Base-by-base conservation (phyloP, 2,113 vertebrate genomes). In the Alexandromys fortis region DNA sequence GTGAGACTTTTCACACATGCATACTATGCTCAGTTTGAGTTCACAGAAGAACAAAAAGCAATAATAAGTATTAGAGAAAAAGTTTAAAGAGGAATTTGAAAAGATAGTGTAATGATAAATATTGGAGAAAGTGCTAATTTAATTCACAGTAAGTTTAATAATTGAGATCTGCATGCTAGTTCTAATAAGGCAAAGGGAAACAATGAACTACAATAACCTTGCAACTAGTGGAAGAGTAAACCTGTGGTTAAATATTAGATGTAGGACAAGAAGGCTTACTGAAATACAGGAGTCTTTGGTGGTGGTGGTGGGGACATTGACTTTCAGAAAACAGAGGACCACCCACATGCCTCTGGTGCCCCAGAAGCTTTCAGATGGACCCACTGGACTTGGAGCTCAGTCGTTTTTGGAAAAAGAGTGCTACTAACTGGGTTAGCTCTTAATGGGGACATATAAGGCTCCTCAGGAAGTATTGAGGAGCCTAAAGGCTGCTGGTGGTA, bases 391-490 rank as follows among this genome's bases (percentile, higher is more conserved):
- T 49, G 12, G 9, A 55, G 3, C 10, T 91, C 30, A 63, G 49
- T 35, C 3, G 21, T 67, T 30, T 67, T 33, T 14, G 58, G 55
- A 16, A 55, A n/a, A 33, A 72, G 52, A 83, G 5, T 5, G 49
- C 8, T 61, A 12, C 3, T 10, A 8, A 8, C 17, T 83, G 0
- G 28, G 12, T 22, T 47, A 26, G 8, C 52, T 93, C 6, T 82
- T 30, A 68, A 19, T 4, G 9, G 3, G 12, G 5, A 0, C 17
- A 10, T 17, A 10, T 1, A 9, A 45, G 21, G 5, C 10, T 12
- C 10, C 30, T 78, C 19, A 24, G 38, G 35, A 77, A 79, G 10
- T 21, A 30, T 45, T 45, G 28, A 35, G 55, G 24, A 9, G 65
- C 63, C 10, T 30, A 68, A 3, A 16, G 38, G 8, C 38, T 78